Percentiles rank a stretch among this genome's conserved stretches.
These are phyloP conservation scores for Cygnus olor DNA, from an alignment of 2,797 vertebrate genomes.

Conservation along the genomic window DNA sequence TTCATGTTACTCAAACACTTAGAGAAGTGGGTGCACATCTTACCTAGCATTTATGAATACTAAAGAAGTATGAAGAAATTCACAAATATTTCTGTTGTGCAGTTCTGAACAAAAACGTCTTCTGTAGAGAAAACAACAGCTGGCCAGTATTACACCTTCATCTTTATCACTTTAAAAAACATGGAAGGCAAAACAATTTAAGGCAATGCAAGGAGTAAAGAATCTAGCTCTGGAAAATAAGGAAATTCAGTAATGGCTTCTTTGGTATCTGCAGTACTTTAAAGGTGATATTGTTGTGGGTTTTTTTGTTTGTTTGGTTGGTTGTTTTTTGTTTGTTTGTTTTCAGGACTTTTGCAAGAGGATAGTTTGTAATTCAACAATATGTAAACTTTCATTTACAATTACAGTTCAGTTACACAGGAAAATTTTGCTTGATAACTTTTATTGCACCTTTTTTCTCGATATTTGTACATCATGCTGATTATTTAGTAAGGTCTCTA, in stretches of 20 bases:
- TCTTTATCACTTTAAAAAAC: background rate
- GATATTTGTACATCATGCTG: fast-evolving
- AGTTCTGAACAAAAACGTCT: background rate
- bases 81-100: background rate
- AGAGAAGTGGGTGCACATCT: background rate
- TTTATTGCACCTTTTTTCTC: background rate
- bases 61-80: background rate
- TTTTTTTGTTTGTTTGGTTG: background rate
- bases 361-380: background rate
- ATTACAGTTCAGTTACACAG: background rate
- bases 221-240: background rate
- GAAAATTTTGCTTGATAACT: background rate
- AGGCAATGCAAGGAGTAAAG: background rate
- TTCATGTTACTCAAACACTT: background rate
- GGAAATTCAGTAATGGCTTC: background rate
- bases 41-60: background rate
- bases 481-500: background rate
- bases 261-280: background rate
- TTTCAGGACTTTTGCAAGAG: background rate
- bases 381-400: background rate
- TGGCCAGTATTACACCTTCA: background rate
- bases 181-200: background rate
- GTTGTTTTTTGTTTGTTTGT: no score
- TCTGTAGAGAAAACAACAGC: background rate
- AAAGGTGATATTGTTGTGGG: background rate